Evolutionary conservation across 2,113 vertebrate genomes (phyloP).

Genomic region (Amphilophus citrinellus): DNA sequence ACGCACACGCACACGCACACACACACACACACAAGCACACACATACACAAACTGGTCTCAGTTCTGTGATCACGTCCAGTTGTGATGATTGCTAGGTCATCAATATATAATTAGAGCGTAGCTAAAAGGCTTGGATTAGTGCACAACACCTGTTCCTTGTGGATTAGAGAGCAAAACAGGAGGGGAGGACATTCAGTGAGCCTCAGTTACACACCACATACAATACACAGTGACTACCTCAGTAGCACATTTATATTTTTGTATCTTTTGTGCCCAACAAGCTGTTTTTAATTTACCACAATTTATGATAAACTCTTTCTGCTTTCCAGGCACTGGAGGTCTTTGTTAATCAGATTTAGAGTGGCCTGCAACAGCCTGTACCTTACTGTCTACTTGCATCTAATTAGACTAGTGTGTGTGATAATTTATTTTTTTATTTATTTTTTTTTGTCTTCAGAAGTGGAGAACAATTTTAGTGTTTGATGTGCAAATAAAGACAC

Average conservation of each 20-base stretch:
- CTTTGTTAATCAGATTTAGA: constrained; percentile 38
- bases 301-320: constrained; percentile 35
- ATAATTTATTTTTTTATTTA: background rate
- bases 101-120: constrained; percentile 74
- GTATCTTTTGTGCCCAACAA: background rate
- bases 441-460: constrained; percentile 20
- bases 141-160: constrained; percentile 73
- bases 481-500: constrained; percentile 60
- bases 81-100: constrained; percentile 70
- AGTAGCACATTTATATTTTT: background rate
- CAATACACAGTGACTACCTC: background rate
- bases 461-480: constrained; percentile 35
- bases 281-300: background rate
- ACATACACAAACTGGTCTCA: background rate
- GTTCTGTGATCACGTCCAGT: constrained; percentile 16
- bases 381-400: background rate
- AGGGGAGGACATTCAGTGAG: constrained; percentile 26
- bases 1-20: background rate
- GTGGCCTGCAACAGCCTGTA: background rate
- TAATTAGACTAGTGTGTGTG: constrained; percentile 35
- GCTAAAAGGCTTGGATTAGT: constrained; percentile 74
- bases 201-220: constrained; percentile 16
- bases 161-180: constrained; percentile 67
- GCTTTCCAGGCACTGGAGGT: background rate
- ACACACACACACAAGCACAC: background rate